Percentiles rank a stretch among this genome's conserved stretches.
Evolutionary conservation across 1,140 invertebrate genomes (phyloP).

Genomic region (Hermatobates lingyangjiaoensis): DNA sequence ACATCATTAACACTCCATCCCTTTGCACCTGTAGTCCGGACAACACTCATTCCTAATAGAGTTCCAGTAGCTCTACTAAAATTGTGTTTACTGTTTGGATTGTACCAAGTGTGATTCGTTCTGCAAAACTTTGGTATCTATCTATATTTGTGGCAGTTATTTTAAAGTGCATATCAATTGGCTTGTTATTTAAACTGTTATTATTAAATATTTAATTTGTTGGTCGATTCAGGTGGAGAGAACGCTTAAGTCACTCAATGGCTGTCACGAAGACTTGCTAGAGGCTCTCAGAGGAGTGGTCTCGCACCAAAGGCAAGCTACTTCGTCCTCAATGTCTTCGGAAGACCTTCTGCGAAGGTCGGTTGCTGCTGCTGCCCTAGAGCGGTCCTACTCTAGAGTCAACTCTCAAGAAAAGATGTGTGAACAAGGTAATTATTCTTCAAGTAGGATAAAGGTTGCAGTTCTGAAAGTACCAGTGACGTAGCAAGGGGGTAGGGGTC

Average conservation of each 20-base stretch:
- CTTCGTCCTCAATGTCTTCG: constrained; percentile 14
- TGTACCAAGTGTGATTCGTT: too few species aligned
- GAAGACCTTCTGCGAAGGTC: constrained; percentile 18
- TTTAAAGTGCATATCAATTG: not conserved
- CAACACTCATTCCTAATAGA: too few species aligned
- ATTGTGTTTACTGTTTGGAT: too few species aligned
- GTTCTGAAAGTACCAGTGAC: too few species aligned
- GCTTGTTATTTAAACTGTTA: not conserved
- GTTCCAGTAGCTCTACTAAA: too few species aligned
- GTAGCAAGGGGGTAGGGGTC: too few species aligned
- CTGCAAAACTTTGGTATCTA: too few species aligned
- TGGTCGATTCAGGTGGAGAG: constrained; percentile 44
- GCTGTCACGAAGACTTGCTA: constrained; percentile 80
- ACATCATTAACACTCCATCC: too few species aligned
- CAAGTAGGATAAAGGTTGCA: not conserved
- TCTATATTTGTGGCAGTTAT: not conserved
- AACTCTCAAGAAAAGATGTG: constrained; percentile 19
- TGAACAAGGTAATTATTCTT: constrained; percentile 11
- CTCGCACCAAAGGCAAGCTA: constrained; percentile 10
- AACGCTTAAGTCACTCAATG: constrained; percentile 68
- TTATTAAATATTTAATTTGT: too few species aligned
- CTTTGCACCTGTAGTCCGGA: too few species aligned
- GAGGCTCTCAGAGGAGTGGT: constrained; percentile 67
- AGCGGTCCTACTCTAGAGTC: constrained; percentile 15
- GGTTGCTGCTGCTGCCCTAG: constrained; percentile 14